phyloP scores from a whole-genome alignment of 2,113 vertebrate species.

The Bambusicola thoracicus region DNA sequence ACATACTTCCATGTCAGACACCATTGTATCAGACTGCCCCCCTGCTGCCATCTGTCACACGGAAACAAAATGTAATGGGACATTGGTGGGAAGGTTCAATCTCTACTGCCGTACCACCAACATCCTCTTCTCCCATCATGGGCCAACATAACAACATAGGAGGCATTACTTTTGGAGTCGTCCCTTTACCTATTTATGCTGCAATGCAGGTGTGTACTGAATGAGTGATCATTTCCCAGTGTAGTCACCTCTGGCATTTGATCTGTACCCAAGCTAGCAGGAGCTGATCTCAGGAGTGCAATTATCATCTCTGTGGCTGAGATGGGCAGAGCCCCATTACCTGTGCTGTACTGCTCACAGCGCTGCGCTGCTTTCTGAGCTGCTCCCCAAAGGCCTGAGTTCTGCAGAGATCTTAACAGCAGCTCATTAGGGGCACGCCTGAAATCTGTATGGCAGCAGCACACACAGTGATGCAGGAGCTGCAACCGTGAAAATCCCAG shows the following conservation, averaged over 20 bases:
- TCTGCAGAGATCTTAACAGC: not conserved
- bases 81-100: no score
- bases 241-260: not conserved
- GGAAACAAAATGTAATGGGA: no score
- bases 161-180: no score
- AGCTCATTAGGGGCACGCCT: not conserved
- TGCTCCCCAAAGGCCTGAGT: not conserved
- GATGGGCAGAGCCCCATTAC: accelerated
- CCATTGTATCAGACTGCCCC: no score
- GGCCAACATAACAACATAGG: no score
- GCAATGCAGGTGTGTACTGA: not conserved
- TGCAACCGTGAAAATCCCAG: not conserved
- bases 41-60: no score
- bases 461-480: not conserved
- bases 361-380: not conserved
- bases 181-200: no score
- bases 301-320: not conserved
- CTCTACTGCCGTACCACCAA: no score
- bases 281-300: not conserved
- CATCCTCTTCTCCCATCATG: no score
- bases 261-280: not conserved
- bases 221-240: not conserved
- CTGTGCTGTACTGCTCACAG: not conserved
- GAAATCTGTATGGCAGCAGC: accelerated
- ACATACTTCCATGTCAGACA: no score